phyloP scores from a whole-genome alignment of 1,140 invertebrate species.

The Rhynchophorus ferrugineus region DNA sequence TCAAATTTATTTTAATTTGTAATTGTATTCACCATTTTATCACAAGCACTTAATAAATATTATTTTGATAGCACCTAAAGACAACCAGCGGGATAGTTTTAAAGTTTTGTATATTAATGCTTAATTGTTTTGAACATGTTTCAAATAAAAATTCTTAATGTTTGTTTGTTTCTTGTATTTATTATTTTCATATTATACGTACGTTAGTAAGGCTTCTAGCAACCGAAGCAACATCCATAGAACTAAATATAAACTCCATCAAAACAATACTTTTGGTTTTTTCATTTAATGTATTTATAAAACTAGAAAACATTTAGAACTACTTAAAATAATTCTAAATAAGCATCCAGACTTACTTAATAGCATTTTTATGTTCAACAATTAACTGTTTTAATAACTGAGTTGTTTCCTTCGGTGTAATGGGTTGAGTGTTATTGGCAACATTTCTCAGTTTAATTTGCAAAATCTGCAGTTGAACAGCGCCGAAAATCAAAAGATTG shows the following conservation, averaged over 20 bases:
- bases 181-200: background rate
- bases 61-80: too few relatives aligned
- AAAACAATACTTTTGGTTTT: constrained; percentile 1
- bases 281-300: constrained; percentile 1
- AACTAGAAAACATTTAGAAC: background rate
- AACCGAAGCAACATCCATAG: constrained; percentile 5
- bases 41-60: too few relatives aligned
- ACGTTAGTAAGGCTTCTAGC: background rate
- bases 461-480: background rate
- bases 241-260: constrained; percentile 7
- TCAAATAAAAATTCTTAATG: too few relatives aligned
- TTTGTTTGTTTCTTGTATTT: too few relatives aligned
- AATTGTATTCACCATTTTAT: too few relatives aligned
- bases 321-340: background rate
- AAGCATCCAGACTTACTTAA: background rate
- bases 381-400: background rate
- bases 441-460: constrained; percentile 4
- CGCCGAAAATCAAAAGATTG: constrained; percentile 1
- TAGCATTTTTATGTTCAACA: background rate
- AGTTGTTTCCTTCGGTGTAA: background rate
- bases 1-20: too few relatives aligned
- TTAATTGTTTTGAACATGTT: too few relatives aligned
- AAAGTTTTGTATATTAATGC: too few relatives aligned
- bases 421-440: background rate
- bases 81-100: too few relatives aligned